Base-by-base conservation (phyloP, 1,140 invertebrate genomes). In the Procambarus virginalis region DNA sequence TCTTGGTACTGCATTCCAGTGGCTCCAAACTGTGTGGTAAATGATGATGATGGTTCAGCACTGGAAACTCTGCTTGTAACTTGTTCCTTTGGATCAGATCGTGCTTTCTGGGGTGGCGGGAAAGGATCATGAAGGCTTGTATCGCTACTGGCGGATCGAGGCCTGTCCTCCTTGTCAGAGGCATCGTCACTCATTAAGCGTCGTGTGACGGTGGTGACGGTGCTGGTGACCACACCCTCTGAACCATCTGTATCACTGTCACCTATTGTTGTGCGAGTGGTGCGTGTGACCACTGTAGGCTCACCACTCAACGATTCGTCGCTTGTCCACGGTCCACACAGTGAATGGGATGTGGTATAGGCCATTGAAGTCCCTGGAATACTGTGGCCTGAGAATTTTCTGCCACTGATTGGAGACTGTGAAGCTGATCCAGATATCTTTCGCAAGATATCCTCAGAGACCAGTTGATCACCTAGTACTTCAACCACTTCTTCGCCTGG, bases 401-500 rank as follows among this genome's bases (percentile, higher is more conserved):
- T 84, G 6, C 60, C 58, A n/a, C 86, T 82, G 68, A 78, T 68
- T 48, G 91, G 91, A 34, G 91, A 92, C 10, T 68, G 81, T 58
- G 91, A 91, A 58, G 91, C 83, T 46, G 91, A 91, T 20, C 85
- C 86, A 9, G 91, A 91, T 45, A 92, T 92, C 76, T 91, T 92
- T 12, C 90, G 75, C 70, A 92, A 68, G 46, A 92, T 84, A n/a
- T 91, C 91, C 75, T 91, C 91, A 55, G 89, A 91, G 51, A 92
- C 87, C 64, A 89, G 85, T 46, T 90, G 88, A 86, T 84, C 84
- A 76, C 91, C 86, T 22, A 92, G 82, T 10, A 92, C 91, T 91
- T 92, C 91, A 22, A 92, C 91, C 45, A 91, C 90, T 87, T 92
- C 91, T 86, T 86, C 86, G 12, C 90, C 89, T 51, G 91, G 91